Conservation (phyloP, 2,113 vertebrate genomes). For the Toxotes jaculatrix region DNA sequence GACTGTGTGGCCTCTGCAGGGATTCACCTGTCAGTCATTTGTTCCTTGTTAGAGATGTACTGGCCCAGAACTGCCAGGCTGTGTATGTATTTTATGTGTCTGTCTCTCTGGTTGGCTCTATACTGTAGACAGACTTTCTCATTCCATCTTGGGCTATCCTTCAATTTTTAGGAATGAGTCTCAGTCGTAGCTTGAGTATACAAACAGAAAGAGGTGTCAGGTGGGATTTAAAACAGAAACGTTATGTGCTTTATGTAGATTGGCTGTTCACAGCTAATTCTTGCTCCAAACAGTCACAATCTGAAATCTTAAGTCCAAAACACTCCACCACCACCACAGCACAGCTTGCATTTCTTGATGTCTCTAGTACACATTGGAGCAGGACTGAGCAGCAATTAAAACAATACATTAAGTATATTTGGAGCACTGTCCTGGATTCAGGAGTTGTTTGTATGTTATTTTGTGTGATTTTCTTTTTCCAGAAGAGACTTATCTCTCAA, state of each 20-base stretch:
- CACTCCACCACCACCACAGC: background rate
- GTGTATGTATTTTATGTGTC: constrained; percentile 5
- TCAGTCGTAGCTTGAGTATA: background rate
- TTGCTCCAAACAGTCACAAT: background rate
- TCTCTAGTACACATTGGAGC: background rate
- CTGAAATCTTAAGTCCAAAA: background rate
- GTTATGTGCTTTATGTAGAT: background rate
- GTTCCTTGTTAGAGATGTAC: background rate
- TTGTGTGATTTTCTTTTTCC: background rate
- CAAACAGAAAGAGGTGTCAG: background rate
- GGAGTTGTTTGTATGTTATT: constrained; percentile 7
- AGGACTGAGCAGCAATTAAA: background rate
- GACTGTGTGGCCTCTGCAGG: constrained; percentile 2
- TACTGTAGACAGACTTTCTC: background rate
- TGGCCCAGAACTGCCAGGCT: constrained; percentile 15
- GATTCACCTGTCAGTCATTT: constrained; percentile 25
- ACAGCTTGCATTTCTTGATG: background rate
- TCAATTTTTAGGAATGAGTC: background rate
- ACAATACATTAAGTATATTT: background rate
- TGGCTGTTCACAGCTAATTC: background rate
- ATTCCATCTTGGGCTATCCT: background rate
- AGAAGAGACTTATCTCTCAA: constrained; percentile 4
- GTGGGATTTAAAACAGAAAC: background rate
- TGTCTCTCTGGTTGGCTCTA: background rate
- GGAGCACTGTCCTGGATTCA: background rate